phyloP scores from a whole-genome alignment of 2,888 invertebrate genomes.

The Agrotis ipsilon region DNA sequence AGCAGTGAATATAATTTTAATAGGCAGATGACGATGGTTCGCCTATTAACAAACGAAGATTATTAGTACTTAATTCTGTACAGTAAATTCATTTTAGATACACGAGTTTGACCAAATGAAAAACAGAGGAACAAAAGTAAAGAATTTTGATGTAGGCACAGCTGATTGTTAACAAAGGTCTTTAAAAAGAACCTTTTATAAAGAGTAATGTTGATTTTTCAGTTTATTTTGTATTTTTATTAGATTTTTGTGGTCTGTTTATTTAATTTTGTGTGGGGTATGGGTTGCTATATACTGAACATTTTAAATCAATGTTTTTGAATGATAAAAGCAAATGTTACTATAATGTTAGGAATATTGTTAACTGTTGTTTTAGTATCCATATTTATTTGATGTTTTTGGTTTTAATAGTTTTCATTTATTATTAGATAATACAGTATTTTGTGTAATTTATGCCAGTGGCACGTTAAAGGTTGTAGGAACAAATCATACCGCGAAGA shows the following conservation, averaged over 20 bases:
- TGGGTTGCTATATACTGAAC: not conserved
- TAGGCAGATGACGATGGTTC: too few species aligned
- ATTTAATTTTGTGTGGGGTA: constrained; percentile 7
- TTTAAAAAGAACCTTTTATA: constrained; percentile 35
- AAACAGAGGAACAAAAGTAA: constrained; percentile 9
- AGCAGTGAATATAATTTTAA: too few species aligned
- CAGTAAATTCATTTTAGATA: too few species aligned
- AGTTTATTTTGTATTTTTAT: constrained; percentile 39
- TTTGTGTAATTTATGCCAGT: too few species aligned
- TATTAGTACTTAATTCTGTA: too few species aligned
- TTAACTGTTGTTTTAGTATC: not conserved
- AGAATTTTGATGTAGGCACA: constrained; percentile 17
- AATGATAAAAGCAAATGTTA: not conserved
- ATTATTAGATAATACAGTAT: too few species aligned
- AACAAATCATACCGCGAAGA: too few species aligned
- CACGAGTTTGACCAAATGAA: too few species aligned
- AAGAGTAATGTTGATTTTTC: constrained; percentile 36
- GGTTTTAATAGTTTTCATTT: too few species aligned
- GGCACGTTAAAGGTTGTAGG: too few species aligned
- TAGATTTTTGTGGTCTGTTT: not conserved
- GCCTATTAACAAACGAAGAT: too few species aligned
- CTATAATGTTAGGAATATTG: not conserved
- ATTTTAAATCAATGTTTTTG: not conserved
- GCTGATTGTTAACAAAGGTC: constrained; percentile 47
- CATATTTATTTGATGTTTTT: too few species aligned